Base-by-base conservation (phyloP, 1,140 invertebrate species). In the Drosophila ananassae region DNA sequence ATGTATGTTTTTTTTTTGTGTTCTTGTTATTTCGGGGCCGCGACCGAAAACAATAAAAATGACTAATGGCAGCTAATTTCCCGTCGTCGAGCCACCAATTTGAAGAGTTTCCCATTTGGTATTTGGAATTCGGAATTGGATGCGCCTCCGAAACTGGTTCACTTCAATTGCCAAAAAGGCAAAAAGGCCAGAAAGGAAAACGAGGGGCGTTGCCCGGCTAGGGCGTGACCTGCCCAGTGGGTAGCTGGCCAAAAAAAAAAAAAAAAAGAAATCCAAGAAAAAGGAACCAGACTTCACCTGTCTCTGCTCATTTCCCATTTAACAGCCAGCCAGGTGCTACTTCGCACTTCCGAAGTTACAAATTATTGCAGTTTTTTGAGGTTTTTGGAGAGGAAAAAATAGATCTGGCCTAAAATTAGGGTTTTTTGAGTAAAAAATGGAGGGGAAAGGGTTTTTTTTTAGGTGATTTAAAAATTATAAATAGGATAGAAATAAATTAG, bases 51-150 rank as follows among this genome's bases (percentile, higher is more conserved):
- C 83, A 89, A 89, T 89, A 89, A 89, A 89, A 89, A 89, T 89
- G 83, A 89, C 83, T 89, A 89, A 89, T 89, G 83, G 83, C 83
- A 89, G 64, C 83, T 89, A 89, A 89, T 89, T 89, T 89, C 83
- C 83, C 83, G 83, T 85, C 77, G 62, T 77, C 73, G 56, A 28
- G 55, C 21, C 34, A 57, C 44, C 62, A 68, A 67, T 63, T 66
- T 77, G 53, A 52, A 73, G 39, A 64, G 58, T 79, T 81, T 79
- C 69, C 61, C 67, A 77, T 73, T 81, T 50, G 24, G 52, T 66
- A 47, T 47, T 7, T 4, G n/a, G 39, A 44, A 44, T 73, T 81
- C 47, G 17, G 51, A 75, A 76, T 76, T 76, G 73, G 73, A 68
- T 66, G 73, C 73, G 73, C 48, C 76, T 77, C 55, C 55, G 51